Base-by-base conservation (phyloP, 2,888 invertebrate genomes). In the Syritta pipiens region DNA sequence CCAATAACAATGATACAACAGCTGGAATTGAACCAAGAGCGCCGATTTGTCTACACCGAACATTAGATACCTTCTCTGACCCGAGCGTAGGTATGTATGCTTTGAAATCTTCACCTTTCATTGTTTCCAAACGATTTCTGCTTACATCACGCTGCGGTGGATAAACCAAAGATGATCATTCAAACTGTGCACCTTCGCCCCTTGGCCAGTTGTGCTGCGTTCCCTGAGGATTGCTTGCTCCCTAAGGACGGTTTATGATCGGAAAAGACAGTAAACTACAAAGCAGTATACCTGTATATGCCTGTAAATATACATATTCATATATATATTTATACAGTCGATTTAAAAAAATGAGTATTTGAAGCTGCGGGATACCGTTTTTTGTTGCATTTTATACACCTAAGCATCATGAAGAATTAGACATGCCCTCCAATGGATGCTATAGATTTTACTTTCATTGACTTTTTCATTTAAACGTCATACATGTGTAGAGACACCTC, bases 401-500 rank as follows among this genome's bases (percentile, higher is more conserved):
- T 53, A 17, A 44, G 19, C 53, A 67, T 26, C 42, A 68, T 57
- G 17, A 57, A 44, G 35, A 48, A 74, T 62, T 79, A 57, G 67
- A 51, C 42, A 72, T 65, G 60, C 53, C 53, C 30, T 65, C 55
- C 32, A 65, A 49, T 67, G 49, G 19, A 46, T 51, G 37, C 55
- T 62, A 57, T 68, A 44, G 62, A 74, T 79, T 79, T 79, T 79
- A 81, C 82, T 81, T 82, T 82, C 82, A 76, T 76, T 82, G 76
- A 82, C 60, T 75, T 81, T 68, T 75, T 81, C 62, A 74, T 32
- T 68, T 42, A 68, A 76, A 74, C 67, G 81, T 81, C 65, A 81
- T 67, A 37, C 37, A 14, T 37, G 14, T 37, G 19, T 37, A n/a
- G 5, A 37, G 7, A 32, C 32, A 37, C 7, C 14, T 37, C 19